These are phyloP conservation scores for Tanypteryx hageni DNA, from an alignment of 2,888 invertebrate genomes.

Conservation along the genomic window DNA sequence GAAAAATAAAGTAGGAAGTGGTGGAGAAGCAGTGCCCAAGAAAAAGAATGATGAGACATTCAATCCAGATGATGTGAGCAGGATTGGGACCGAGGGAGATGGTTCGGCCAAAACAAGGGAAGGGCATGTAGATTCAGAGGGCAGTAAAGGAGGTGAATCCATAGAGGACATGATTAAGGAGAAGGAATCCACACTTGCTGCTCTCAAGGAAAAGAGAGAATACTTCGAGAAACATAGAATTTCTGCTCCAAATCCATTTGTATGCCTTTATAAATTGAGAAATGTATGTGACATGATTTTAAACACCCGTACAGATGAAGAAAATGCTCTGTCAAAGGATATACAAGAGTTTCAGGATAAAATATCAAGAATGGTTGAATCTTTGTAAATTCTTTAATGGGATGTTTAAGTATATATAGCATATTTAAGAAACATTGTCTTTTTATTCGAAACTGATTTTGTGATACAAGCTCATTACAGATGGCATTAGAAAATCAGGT, in stretches of 20 bases:
- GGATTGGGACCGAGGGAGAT: background rate
- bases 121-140: background rate
- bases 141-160: background rate
- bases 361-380: background rate
- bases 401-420: background rate
- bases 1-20: background rate
- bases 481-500: constrained; percentile 31
- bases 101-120: background rate
- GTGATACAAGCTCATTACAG: constrained; percentile 56
- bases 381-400: background rate
- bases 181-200: constrained; percentile 33
- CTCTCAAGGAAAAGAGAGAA: constrained; percentile 1
- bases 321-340: background rate
- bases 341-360: constrained; percentile 3
- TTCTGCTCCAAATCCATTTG: constrained; percentile 53
- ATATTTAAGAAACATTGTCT: constrained; percentile 1
- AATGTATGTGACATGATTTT: constrained; percentile 29
- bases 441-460: constrained; percentile 52
- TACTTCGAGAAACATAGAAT: constrained; percentile 30
- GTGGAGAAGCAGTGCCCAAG: background rate
- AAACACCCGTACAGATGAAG: background rate
- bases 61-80: background rate
- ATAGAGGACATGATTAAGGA: background rate
- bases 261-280: constrained; percentile 36
- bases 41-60: background rate